Evolutionary conservation across 1,140 invertebrate genomes (phyloP).

Genomic region (Tachypleus tridentatus): DNA sequence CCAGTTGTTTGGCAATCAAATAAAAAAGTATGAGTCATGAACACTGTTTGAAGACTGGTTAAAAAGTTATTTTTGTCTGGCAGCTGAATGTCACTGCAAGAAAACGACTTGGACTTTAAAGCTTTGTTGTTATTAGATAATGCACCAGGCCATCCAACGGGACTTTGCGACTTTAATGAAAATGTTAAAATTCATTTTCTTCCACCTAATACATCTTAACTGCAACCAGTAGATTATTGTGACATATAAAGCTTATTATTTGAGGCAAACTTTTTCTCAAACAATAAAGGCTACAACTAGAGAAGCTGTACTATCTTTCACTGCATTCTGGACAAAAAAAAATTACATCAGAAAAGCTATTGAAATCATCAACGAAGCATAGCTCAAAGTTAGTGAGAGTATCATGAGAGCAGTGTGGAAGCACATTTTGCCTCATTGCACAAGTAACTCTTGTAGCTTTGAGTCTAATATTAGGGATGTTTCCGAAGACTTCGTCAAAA

Average conservation of each 20-base stretch:
- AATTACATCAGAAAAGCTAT: constrained; percentile 4
- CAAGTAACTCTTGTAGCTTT: not conserved
- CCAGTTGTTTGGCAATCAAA: constrained; percentile 9
- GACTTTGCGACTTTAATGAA: constrained; percentile 11
- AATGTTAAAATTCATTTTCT: constrained; percentile 15
- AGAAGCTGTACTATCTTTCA: not conserved
- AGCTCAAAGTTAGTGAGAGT: constrained; percentile 1
- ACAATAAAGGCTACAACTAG: constrained; percentile 3
- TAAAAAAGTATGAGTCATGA: constrained; percentile 14
- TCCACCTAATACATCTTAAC: constrained; percentile 7
- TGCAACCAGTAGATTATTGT: constrained; percentile 19
- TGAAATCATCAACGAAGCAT: constrained; percentile 4
- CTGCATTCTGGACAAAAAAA: constrained; percentile 1
- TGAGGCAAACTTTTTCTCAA: constrained; percentile 7
- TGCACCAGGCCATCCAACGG: constrained; percentile 9
- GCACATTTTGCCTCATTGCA: not conserved
- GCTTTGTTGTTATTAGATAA: constrained; percentile 16
- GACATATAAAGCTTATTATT: constrained; percentile 16
- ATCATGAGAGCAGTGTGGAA: constrained; percentile 3
- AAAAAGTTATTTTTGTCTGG: constrained; percentile 12
- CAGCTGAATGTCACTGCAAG: constrained; percentile 7
- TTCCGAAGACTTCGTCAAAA: too few species aligned
- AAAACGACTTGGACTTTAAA: constrained; percentile 14
- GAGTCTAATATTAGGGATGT: too few species aligned
- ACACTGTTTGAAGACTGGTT: constrained; percentile 19